Percentiles rank a stretch among this genome's conserved stretches.
Evolutionary conservation across 1,140 invertebrate genomes (phyloP).

Genomic region (Conus betulinus): DNA sequence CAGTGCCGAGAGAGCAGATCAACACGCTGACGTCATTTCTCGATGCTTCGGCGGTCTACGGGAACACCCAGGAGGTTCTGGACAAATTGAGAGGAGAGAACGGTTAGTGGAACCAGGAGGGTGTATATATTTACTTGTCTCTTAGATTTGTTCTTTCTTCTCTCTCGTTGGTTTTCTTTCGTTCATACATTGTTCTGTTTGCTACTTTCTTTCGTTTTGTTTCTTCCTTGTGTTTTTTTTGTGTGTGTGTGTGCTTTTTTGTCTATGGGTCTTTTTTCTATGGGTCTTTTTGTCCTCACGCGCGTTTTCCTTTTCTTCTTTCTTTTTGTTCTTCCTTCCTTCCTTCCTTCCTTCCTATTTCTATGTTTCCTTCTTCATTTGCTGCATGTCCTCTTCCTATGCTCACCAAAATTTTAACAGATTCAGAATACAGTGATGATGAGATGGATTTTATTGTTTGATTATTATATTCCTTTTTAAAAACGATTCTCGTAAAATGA

Average conservation of each 20-base stretch:
- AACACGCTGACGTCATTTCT: slow-evolving; percentile 88
- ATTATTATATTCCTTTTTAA: too few species aligned
- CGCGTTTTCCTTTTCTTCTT: neutral
- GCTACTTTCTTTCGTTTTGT: too few species aligned
- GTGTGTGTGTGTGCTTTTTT: neutral
- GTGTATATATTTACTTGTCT: too few species aligned
- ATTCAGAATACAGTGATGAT: too few species aligned
- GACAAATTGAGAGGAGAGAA: slow-evolving; percentile 82
- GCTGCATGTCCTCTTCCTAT: too few species aligned
- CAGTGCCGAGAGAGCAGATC: slow-evolving; percentile 83
- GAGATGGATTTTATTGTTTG: too few species aligned
- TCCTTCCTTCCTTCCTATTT: neutral
- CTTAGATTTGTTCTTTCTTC: too few species aligned
- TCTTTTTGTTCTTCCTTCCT: neutral
- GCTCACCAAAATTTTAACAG: slow-evolving; percentile 64
- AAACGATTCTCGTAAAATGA: too few species aligned
- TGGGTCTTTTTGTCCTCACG: neutral
- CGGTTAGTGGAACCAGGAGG: too few species aligned
- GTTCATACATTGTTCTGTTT: too few species aligned
- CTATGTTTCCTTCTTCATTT: neutral
- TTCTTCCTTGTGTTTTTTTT: too few species aligned
- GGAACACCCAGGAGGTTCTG: slow-evolving; percentile 71
- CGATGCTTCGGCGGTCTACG: slow-evolving; percentile 89
- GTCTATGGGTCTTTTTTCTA: neutral
- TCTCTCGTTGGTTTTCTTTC: too few species aligned